These are phyloP conservation scores for Reinhardtius hippoglossoides DNA, from an alignment of 2,113 vertebrate genomes.

Conservation along the genomic window DNA sequence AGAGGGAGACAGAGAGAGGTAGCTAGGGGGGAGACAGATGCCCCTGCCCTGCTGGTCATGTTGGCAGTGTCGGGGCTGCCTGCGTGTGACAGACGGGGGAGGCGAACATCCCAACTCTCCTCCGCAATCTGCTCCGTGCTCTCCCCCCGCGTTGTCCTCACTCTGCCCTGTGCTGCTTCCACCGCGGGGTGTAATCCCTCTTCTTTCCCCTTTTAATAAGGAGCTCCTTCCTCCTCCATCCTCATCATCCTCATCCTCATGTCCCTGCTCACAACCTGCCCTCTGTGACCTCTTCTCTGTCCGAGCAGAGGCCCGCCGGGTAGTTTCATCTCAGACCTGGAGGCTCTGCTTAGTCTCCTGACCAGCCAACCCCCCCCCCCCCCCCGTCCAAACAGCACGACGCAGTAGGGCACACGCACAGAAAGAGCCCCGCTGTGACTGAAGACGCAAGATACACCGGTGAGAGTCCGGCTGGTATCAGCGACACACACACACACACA, in stretches of 20 bases:
- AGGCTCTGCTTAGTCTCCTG: not conserved
- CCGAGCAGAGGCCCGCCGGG: too few species aligned
- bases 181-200: constrained; percentile 37
- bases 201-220: not conserved
- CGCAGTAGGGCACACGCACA: not conserved
- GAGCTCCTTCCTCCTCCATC: not conserved
- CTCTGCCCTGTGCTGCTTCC: constrained; percentile 21
- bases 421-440: not conserved
- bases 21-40: constrained; percentile 78
- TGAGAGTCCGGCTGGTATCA: not conserved
- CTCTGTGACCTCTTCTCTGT: not conserved
- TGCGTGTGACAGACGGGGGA: constrained; percentile 74
- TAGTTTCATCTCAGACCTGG: not conserved
- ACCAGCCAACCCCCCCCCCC: not conserved
- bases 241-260: not conserved
- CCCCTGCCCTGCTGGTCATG: constrained; percentile 79
- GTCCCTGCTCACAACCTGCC: not conserved
- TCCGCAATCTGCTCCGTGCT: constrained; percentile 56
- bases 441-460: constrained; percentile 12
- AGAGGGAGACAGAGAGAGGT: constrained; percentile 52
- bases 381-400: not conserved
- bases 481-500: constrained; percentile 8
- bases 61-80: constrained; percentile 77
- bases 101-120: constrained; percentile 60
- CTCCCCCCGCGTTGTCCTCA: constrained; percentile 37